Conservation (phyloP, 2,113 vertebrate species). For the Xiphorhynchus elegans region DNA sequence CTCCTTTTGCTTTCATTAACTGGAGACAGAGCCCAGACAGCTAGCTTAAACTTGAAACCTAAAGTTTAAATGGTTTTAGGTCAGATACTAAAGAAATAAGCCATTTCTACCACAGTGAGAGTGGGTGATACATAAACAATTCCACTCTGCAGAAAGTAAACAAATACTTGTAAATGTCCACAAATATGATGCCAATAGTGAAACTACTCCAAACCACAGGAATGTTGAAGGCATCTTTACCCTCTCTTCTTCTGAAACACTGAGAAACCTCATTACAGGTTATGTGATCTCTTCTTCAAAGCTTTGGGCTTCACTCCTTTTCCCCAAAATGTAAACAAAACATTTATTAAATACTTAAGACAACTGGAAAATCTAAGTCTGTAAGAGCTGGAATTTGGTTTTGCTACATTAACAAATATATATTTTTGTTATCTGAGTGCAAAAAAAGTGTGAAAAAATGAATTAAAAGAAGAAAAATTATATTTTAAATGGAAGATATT, state of each 20-base stretch:
- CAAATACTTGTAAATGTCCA: neutral
- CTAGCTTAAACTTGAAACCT: neutral
- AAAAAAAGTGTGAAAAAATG: neutral
- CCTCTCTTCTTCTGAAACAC: neutral
- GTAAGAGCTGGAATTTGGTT: neutral
- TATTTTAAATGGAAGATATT: neutral
- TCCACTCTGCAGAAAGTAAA: neutral
- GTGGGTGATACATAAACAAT: neutral
- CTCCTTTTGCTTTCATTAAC: neutral
- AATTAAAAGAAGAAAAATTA: neutral
- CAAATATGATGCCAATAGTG: neutral
- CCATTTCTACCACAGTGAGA: neutral
- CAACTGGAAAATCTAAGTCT: neutral
- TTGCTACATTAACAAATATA: neutral
- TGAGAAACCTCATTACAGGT: neutral
- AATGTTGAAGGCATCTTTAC: neutral
- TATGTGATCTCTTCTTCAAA: slow-evolving; percentile 17
- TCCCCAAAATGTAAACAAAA: slow-evolving; percentile 14
- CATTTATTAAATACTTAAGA: neutral
- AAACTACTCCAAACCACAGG: neutral
- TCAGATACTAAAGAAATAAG: neutral
- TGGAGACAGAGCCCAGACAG: neutral
- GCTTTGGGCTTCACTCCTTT: neutral
- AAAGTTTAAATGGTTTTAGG: neutral
- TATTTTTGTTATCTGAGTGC: neutral